Conservation (phyloP, 2,113 vertebrate species). For the Microcebus ravelobensis region DNA sequence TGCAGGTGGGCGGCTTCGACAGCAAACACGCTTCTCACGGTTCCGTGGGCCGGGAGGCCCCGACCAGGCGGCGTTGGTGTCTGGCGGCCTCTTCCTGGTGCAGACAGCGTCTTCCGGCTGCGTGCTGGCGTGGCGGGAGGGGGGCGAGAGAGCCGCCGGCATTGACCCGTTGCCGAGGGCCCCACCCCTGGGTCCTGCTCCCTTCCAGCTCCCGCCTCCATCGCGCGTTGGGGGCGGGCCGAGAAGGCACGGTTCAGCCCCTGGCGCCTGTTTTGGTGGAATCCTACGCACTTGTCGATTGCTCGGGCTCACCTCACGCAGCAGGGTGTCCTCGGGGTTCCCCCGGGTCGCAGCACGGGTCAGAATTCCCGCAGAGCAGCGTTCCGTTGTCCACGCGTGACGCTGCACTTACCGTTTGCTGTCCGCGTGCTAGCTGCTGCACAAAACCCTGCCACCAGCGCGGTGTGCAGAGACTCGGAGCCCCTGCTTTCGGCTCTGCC, state of each 20-base stretch:
- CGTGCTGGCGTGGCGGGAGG: background rate
- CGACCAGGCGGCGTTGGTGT: background rate
- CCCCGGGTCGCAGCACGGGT: fast-evolving
- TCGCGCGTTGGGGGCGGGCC: background rate
- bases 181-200: background rate
- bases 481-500: background rate
- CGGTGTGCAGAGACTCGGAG: too few relatives aligned
- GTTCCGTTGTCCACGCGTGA: background rate
- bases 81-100: background rate
- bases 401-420: background rate
- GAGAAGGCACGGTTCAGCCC: too few relatives aligned
- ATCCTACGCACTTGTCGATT: background rate
- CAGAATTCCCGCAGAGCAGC: background rate
- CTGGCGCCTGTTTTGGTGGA: background rate
- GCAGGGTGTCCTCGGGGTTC: background rate
- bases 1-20: background rate
- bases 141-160: background rate
- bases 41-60: background rate
- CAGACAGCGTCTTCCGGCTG: background rate
- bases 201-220: too few relatives aligned
- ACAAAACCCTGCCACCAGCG: background rate
- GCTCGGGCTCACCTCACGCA: too few relatives aligned
- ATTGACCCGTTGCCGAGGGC: background rate
- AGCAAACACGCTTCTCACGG: background rate
- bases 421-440: background rate